Conservation (phyloP, 2,888 invertebrate genomes). For the Aromia moschata region DNA sequence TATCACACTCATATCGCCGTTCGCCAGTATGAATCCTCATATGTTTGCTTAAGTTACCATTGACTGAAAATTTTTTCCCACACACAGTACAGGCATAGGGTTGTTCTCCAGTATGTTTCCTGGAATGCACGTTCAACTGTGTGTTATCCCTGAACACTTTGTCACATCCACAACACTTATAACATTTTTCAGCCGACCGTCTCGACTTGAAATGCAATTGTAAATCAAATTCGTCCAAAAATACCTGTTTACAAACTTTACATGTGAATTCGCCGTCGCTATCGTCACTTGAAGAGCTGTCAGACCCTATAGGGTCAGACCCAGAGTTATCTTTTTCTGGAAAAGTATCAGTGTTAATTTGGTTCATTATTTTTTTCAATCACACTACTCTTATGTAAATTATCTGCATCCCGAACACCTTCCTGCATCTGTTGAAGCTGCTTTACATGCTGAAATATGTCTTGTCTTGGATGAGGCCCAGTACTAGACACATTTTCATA, state of each 20-base stretch:
- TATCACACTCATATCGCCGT: conserved; percentile 53
- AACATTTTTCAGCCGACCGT: conserved; percentile 46
- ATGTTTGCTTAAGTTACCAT: conserved; percentile 58
- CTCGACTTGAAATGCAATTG: conserved; percentile 47
- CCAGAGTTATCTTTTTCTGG: neutral
- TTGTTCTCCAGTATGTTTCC: conserved; percentile 59
- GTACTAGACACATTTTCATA: neutral
- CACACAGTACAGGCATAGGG: conserved; percentile 55
- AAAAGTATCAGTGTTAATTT: neutral
- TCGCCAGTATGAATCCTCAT: conserved; percentile 57
- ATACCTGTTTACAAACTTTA: conserved; percentile 51
- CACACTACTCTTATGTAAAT: too few relatives aligned
- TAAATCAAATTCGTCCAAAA: conserved; percentile 43
- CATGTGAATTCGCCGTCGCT: conserved; percentile 40
- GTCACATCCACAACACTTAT: conserved; percentile 54
- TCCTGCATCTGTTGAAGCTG: too few relatives aligned
- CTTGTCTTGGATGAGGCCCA: too few relatives aligned
- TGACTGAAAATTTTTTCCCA: conserved; percentile 56
- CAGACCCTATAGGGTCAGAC: conserved; percentile 1
- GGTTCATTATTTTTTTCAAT: neutral
- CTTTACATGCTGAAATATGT: too few relatives aligned
- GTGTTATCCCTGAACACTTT: conserved; percentile 57
- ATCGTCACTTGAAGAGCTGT: conserved; percentile 13
- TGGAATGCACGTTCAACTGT: conserved; percentile 54
- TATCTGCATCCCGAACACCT: too few relatives aligned